Evolutionary conservation across 1,140 invertebrate species (phyloP), one percentile per base, ranked within the genome.

Genomic region (Hestina assimilis): DNA sequence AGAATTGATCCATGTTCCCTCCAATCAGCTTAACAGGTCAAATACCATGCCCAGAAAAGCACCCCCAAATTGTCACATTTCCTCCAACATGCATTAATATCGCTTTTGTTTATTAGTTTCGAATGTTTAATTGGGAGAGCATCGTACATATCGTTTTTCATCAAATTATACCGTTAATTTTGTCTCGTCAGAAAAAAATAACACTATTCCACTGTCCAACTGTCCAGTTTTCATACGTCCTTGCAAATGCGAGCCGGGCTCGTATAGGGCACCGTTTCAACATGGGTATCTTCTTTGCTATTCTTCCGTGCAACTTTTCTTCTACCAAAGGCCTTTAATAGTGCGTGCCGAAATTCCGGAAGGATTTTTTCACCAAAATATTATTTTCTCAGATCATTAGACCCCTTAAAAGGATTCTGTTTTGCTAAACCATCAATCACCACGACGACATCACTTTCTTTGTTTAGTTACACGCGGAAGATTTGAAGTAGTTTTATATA

Each of bases 261-360:
- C 41, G 5, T 8, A 4, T 40, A 52, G 40, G 23, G 21, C n/a
- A 29, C 14, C 14, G 33, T 52, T 52, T 52, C 31, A 35, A 35
- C 8, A 50, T 35, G 20, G 29, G 46, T 24, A 21, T 17, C 46
- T 50, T 38, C 9, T 35, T 52, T 52, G 35, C 33, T 52, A 41
- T 41, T 23, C 48, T 26, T 41, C 21, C 35, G 35, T 41, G 20
- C 15, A 52, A 26, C 35, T 41, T 52, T 17, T 41, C 31, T 52
- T 41, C 50, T 41, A 52, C 50, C 50, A 48, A 48, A 48, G 12
- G 45, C 2, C 41, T 40, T 19, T 12, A 17, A 42, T 52, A 41
- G 35, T 52, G 24, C 50, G 11, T 41, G 17, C 8, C 23, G 8
- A 52, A 23, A 52, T 41, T 17, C 4, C 24, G n/a, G n/a, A n/a